A percentile compares a stretch with the other conserved stretches of the same genome.
Conservation (phyloP, 2,113 vertebrate genomes). For the Lanius ludovicianus region DNA sequence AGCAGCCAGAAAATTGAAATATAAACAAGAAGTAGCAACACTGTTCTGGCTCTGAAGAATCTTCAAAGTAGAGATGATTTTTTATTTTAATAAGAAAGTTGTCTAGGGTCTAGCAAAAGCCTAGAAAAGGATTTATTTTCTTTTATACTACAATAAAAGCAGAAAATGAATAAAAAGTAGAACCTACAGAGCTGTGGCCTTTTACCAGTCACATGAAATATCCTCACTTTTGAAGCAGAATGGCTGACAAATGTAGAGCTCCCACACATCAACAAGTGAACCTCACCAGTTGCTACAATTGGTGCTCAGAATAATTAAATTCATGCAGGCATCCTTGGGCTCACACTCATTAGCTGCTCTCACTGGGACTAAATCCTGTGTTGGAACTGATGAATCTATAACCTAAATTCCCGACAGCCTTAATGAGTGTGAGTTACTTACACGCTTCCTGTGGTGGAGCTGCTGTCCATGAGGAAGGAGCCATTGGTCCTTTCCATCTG, state of each 20-base stretch:
- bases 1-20: neutral
- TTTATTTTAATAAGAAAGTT: neutral
- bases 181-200: neutral
- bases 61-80: neutral
- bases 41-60: neutral
- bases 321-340: neutral
- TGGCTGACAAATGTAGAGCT: neutral
- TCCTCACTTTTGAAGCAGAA: neutral
- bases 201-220: neutral
- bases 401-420: neutral
- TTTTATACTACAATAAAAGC: neutral
- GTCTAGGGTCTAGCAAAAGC: neutral
- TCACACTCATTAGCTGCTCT: neutral
- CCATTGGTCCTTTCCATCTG: slow-evolving; percentile 96
- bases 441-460: slow-evolving; percentile 96
- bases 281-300: neutral
- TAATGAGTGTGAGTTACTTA: slow-evolving; percentile 75
- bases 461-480: slow-evolving; percentile 93
- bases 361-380: neutral
- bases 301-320: neutral
- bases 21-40: neutral
- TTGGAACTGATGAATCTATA: neutral
- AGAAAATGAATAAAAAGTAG: neutral
- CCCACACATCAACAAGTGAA: neutral
- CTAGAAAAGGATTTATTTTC: neutral